Evolutionary conservation across 2,113 vertebrate species (phyloP).

Genomic region (Pseudorectes ferrugineus): DNA sequence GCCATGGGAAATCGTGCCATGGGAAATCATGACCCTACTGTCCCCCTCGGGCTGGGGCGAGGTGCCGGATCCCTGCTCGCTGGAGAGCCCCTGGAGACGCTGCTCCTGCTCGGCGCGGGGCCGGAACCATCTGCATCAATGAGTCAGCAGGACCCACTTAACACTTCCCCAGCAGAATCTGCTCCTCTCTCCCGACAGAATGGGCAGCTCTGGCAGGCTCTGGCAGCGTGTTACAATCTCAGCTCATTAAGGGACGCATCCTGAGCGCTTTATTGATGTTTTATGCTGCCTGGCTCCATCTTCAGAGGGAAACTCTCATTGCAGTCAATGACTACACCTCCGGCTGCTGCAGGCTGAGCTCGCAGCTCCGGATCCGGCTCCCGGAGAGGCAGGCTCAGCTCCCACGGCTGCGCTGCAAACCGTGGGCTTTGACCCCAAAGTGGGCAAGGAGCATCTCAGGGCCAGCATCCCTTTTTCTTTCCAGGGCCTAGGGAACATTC

Average conservation of each 20-base stretch:
- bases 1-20: accelerated
- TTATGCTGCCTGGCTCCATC: constrained; percentile 54
- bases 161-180: constrained; percentile 30
- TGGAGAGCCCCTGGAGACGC: not conserved
- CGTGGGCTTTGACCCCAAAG: not conserved
- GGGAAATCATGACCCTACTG: accelerated
- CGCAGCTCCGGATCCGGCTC: not conserved
- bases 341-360: not conserved
- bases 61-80: not conserved
- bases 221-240: not conserved
- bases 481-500: not conserved
- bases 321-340: constrained; percentile 38
- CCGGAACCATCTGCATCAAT: not conserved
- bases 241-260: constrained; percentile 38
- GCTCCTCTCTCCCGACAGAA: constrained; percentile 2
- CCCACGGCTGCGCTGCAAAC: accelerated
- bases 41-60: not conserved
- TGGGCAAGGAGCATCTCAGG: accelerated
- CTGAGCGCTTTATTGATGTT: constrained; percentile 40
- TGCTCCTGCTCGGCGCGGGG: not conserved
- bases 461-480: not conserved
- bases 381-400: not conserved
- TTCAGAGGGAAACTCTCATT: constrained; percentile 33
- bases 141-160: constrained; percentile 56
- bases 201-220: constrained; percentile 32